Conservation (phyloP, 2,888 invertebrate genomes). For the Synanthedon andrenaeformis region DNA sequence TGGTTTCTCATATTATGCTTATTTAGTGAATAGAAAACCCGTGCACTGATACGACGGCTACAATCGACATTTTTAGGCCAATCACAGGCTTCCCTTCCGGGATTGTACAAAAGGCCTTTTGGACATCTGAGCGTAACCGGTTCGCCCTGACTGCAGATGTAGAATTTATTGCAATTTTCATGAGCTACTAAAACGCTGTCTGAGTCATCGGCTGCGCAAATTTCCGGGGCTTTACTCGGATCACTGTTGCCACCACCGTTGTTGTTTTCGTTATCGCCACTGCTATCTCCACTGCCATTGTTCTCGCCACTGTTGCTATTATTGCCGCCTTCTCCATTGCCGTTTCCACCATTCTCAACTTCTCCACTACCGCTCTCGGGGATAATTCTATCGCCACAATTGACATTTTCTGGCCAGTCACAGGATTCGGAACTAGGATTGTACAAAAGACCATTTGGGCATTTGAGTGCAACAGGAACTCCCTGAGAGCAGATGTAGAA, state of each 20-base stretch:
- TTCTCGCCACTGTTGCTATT: neutral
- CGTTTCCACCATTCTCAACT: neutral
- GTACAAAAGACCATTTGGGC: slow-evolving; percentile 16
- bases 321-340: neutral
- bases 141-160: slow-evolving; percentile 13
- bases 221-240: slow-evolving; percentile 5
- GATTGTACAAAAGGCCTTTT: slow-evolving; percentile 14
- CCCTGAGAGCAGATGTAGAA: slow-evolving; percentile 24
- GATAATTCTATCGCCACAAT: slow-evolving; percentile 16
- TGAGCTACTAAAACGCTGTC: slow-evolving; percentile 20
- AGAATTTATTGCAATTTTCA: slow-evolving; percentile 25
- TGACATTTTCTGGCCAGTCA: slow-evolving; percentile 21
- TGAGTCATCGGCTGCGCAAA: slow-evolving; percentile 14
- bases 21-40: neutral
- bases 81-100: slow-evolving; percentile 14
- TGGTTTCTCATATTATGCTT: neutral
- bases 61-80: slow-evolving; percentile 19
- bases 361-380: neutral
- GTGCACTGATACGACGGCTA: slow-evolving; percentile 5
- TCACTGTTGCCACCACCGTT: neutral
- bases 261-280: slow-evolving; percentile 7
- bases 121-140: slow-evolving; percentile 15
- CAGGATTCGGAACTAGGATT: slow-evolving; percentile 18
- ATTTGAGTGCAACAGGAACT: slow-evolving; percentile 12
- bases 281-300: slow-evolving; percentile 7